Conservation (phyloP, 2,113 vertebrate species). For the Myrmecobius fasciatus region DNA sequence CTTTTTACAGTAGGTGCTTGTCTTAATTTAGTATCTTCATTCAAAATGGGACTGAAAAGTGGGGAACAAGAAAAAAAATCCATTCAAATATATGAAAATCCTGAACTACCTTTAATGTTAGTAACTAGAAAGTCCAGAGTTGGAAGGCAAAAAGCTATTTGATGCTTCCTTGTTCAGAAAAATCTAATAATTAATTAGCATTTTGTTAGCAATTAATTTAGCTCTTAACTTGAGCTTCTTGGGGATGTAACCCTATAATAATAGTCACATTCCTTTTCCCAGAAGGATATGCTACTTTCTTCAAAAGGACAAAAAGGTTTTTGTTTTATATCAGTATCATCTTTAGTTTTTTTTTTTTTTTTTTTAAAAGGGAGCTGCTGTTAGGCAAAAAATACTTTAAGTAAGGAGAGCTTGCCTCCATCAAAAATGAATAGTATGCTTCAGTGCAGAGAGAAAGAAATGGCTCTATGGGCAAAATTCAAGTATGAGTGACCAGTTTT, state of each 20-base stretch:
- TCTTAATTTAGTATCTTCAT: constrained; percentile 48
- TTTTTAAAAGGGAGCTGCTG: constrained; percentile 81
- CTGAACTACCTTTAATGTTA: constrained; percentile 48
- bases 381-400: constrained; percentile 83
- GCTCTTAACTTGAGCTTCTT: constrained; percentile 49
- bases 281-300: constrained; percentile 71
- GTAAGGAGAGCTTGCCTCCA: constrained; percentile 82
- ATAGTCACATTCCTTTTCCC: constrained; percentile 72
- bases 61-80: constrained; percentile 38
- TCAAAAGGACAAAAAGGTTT: constrained; percentile 81
- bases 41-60: constrained; percentile 47
- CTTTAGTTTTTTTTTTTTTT: constrained; percentile 78
- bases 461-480: constrained; percentile 87
- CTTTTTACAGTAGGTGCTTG: constrained; percentile 17
- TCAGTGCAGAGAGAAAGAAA: constrained; percentile 87
- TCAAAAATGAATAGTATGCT: constrained; percentile 82
- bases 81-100: constrained; percentile 60
- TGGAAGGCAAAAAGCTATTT: constrained; percentile 34
- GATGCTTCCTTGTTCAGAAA: constrained; percentile 53
- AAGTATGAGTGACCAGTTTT: constrained; percentile 95
- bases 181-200: constrained; percentile 36
- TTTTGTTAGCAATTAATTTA: background rate
- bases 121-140: constrained; percentile 60
- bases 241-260: constrained; percentile 48
- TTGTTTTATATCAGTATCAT: constrained; percentile 52